Evolutionary conservation across 2,113 vertebrate genomes (phyloP).

Genomic region (Tachuris rubrigastra): DNA sequence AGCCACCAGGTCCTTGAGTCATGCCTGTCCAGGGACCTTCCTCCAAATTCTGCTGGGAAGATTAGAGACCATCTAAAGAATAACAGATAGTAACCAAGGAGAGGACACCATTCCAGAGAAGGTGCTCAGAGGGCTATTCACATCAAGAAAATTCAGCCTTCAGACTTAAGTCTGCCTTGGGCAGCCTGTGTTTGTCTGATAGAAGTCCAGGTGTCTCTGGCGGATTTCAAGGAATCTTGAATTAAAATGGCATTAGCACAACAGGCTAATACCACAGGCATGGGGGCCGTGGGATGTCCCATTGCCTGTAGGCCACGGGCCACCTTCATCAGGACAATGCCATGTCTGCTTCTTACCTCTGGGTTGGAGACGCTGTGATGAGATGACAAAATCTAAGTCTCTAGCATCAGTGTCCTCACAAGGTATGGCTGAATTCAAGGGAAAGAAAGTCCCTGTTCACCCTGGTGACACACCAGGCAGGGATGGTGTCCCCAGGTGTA

Average conservation of each 20-base stretch:
- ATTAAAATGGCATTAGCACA: background rate
- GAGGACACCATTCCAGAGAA: background rate
- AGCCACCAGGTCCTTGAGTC: background rate
- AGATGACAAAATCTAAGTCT: background rate
- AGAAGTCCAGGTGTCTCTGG: background rate
- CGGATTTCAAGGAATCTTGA: background rate
- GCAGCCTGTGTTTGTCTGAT: background rate
- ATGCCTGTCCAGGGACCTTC: background rate
- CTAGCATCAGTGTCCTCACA: background rate
- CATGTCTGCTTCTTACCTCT: background rate
- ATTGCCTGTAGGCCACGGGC: background rate
- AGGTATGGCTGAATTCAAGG: background rate
- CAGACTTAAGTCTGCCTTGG: fast-evolving
- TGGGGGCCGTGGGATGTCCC: background rate
- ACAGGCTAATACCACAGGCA: background rate
- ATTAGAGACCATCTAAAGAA: background rate
- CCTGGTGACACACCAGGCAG: background rate
- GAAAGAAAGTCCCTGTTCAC: background rate
- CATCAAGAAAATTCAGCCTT: background rate
- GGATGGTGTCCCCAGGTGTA: background rate
- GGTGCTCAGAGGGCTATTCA: background rate
- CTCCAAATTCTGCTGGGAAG: background rate
- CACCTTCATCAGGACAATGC: background rate
- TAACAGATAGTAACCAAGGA: background rate
- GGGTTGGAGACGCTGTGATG: background rate